Percentiles rank a stretch among this genome's conserved stretches.
Conservation (phyloP, 2,113 vertebrate species). For the Chitala chitala region DNA sequence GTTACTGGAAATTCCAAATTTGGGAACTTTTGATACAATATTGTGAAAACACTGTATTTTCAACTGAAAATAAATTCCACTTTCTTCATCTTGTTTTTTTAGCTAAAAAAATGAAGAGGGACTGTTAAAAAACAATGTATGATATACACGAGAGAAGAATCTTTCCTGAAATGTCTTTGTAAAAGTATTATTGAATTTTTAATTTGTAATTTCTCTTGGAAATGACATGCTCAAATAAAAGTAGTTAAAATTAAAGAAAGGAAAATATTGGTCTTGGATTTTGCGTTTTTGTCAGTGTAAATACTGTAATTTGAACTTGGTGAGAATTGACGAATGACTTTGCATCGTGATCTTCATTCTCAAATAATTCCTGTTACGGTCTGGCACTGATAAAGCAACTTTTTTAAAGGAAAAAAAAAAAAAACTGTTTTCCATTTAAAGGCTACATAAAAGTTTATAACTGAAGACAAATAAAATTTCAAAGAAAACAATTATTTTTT, state of each 20-base stretch:
- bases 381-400: background rate
- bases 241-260: slow-evolving; percentile 92
- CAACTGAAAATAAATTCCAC: slow-evolving; percentile 96
- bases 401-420: slow-evolving; percentile 1
- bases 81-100: slow-evolving; percentile 97
- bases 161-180: slow-evolving; percentile 99
- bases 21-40: slow-evolving; percentile 99
- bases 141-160: slow-evolving; percentile 94
- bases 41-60: slow-evolving; percentile 99
- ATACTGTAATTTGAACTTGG: background rate
- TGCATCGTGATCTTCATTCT: background rate
- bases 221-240: slow-evolving; percentile 99
- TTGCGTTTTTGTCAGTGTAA: slow-evolving; percentile 1
- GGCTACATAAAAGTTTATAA: too few species aligned
- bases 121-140: slow-evolving; percentile 99
- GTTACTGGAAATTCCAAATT: slow-evolving; percentile 99
- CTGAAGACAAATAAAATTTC: background rate
- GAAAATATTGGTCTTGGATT: slow-evolving; percentile 30
- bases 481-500: background rate
- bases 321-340: slow-evolving; percentile 10
- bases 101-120: slow-evolving; percentile 95
- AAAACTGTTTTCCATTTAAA: too few species aligned
- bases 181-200: slow-evolving; percentile 99
- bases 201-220: slow-evolving; percentile 99
- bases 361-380: slow-evolving; percentile 4